Conservation (phyloP, 2,797 vertebrate genomes). For the Trachops cirrhosus region DNA sequence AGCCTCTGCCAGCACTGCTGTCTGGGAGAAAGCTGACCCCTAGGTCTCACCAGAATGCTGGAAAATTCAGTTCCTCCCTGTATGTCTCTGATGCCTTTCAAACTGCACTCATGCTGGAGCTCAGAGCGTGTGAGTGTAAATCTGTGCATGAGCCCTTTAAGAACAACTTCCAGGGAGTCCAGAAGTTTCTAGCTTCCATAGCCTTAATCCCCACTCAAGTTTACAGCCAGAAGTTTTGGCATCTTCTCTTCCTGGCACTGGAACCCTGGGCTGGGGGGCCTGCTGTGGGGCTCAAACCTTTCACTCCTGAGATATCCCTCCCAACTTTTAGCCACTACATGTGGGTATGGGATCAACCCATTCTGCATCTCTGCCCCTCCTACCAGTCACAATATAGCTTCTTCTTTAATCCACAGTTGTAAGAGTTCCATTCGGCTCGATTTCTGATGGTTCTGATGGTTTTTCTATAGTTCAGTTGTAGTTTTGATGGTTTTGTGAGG, state of each 20-base stretch:
- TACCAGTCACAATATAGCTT: not conserved
- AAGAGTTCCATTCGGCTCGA: not conserved
- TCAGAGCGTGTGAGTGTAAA: not conserved
- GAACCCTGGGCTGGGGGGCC: not conserved
- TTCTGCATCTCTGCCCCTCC: not conserved
- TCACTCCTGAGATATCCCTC: not conserved
- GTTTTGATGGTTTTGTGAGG: not conserved
- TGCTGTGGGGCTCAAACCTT: not conserved
- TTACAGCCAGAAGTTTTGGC: not conserved
- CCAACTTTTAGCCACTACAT: not conserved
- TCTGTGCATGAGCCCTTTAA: not conserved
- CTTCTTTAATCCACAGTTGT: not conserved
- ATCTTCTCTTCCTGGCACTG: not conserved
- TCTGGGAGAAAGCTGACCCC: too few species aligned
- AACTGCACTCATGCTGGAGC: not conserved
- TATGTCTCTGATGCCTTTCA: not conserved
- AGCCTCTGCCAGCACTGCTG: not conserved
- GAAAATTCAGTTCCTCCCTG: not conserved
- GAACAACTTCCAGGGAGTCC: not conserved
- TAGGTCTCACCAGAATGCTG: not conserved
- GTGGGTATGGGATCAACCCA: not conserved
- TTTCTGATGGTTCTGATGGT: not conserved
- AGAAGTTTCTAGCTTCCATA: not conserved
- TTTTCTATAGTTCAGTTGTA: not conserved
- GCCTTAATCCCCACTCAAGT: not conserved